Percentiles rank a stretch among this genome's conserved stretches.
Evolutionary conservation across 37 sponge, comb jelly and placozoan genomes (phyloP).

Genomic region (Haliclona indistincta): DNA sequence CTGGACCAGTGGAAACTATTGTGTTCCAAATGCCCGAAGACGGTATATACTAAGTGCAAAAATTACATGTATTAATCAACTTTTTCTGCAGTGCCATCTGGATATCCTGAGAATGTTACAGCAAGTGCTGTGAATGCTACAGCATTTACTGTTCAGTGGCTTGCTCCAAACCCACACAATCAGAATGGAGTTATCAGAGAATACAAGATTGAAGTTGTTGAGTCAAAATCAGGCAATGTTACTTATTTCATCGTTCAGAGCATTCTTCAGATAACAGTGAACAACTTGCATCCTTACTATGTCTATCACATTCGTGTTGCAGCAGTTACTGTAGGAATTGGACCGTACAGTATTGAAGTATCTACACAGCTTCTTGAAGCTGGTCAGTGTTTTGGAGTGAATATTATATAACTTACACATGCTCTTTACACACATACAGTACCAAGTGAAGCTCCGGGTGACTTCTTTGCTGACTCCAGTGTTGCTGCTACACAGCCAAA

Average conservation of each 20-base stretch:
- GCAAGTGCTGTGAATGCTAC: not conserved
- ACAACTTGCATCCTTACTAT: slow-evolving; percentile 10
- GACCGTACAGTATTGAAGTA: too few species aligned
- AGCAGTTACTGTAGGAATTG: too few species aligned
- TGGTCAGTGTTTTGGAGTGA: not conserved
- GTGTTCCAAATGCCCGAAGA: not conserved
- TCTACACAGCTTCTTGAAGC: slow-evolving; percentile 12
- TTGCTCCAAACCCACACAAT: not conserved
- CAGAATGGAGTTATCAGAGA: too few species aligned
- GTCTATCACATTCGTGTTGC: not conserved
- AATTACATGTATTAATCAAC: not conserved
- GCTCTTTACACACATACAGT: too few species aligned
- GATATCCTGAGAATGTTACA: not conserved
- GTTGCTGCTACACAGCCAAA: too few species aligned
- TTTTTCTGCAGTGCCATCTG: slow-evolving; percentile 16
- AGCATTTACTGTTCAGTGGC: not conserved
- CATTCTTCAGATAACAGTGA: not conserved
- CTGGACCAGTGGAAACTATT: not conserved
- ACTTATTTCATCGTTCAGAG: not conserved
- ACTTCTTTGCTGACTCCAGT: slow-evolving; percentile 6
- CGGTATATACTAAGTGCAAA: not conserved
- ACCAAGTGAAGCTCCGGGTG: not conserved
- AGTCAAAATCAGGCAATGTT: too few species aligned
- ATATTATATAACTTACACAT: not conserved
- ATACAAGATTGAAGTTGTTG: too few species aligned